Percentiles rank a stretch among this genome's conserved stretches.
These are phyloP conservation scores for Bombus pyrosoma DNA, from an alignment of 1,140 invertebrate genomes.

Conservation along the genomic window DNA sequence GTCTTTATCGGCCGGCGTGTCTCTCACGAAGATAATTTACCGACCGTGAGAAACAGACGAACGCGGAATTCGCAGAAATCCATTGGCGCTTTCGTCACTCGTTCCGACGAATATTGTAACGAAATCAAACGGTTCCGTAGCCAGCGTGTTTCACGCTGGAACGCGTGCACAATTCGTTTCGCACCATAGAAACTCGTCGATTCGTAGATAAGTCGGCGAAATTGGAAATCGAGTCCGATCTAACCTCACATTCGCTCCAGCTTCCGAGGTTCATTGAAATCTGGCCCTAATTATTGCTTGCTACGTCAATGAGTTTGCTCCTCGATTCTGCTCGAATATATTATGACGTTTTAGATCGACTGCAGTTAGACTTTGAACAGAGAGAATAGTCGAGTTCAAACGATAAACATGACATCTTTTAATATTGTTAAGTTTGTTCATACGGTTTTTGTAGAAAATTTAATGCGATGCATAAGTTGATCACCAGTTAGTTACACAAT, in stretches of 20 bases:
- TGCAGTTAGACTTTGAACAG: conserved; percentile 8
- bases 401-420: background rate
- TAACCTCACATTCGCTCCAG: background rate
- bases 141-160: background rate
- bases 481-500: background rate
- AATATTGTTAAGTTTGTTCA: background rate
- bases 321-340: background rate
- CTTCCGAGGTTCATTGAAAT: background rate
- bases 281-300: background rate
- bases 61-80: conserved; percentile 36
- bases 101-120: background rate
- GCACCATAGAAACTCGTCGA: background rate
- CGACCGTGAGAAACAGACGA: conserved; percentile 36
- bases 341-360: background rate
- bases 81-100: conserved; percentile 39
- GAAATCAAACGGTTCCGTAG: background rate
- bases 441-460: background rate
- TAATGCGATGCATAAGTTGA: background rate
- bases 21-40: conserved; percentile 46
- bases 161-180: background rate
- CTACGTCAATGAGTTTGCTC: background rate
- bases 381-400: background rate
- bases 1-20: conserved; percentile 26
- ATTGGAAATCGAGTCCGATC: background rate
- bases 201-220: background rate